Percentiles rank a stretch among this genome's conserved stretches.
phyloP scores from a whole-genome alignment of 2,888 invertebrate genomes.

The Lithophane socia region DNA sequence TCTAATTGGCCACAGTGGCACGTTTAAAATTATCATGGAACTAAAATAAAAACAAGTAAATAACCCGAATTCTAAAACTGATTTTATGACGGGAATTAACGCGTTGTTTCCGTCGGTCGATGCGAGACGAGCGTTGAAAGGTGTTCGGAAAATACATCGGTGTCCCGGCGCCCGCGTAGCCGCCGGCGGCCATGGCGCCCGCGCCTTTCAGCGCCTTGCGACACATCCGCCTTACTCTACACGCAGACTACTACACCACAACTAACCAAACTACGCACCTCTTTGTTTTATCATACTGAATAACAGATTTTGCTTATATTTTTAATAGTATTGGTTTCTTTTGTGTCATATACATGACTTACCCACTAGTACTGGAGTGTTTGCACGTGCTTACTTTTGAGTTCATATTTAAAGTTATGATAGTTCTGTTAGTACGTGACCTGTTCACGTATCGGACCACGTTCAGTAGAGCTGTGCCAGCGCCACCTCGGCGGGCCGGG shows the following conservation, averaged over 20 bases:
- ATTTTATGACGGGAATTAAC: conserved; percentile 91
- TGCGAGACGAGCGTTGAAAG: conserved; percentile 90
- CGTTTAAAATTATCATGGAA: conserved; percentile 89
- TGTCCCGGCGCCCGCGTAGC: conserved; percentile 70
- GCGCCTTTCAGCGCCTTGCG: conserved; percentile 80
- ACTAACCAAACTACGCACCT: conserved; percentile 31
- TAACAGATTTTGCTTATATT: conserved; percentile 18
- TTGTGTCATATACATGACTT: conserved; percentile 36
- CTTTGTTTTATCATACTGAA: conserved; percentile 40
- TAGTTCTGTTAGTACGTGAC: conserved; percentile 82
- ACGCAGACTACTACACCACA: conserved; percentile 53
- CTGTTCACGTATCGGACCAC: conserved; percentile 81
- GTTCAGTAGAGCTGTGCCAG: conserved; percentile 59
- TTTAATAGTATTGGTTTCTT: conserved; percentile 19
- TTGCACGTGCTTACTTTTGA: conserved; percentile 75
- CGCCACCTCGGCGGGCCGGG: conserved; percentile 58
- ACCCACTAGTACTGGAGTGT: conserved; percentile 20
- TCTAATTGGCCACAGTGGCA: conserved; percentile 87
- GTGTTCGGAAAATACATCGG: conserved; percentile 88
- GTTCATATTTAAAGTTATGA: conserved; percentile 73
- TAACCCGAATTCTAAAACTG: conserved; percentile 90
- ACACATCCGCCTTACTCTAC: conserved; percentile 76
- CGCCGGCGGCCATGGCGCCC: conserved; percentile 70
- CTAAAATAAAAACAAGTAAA: conserved; percentile 90
- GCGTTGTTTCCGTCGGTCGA: conserved; percentile 90